Base-by-base conservation (phyloP, 2,888 invertebrate species). In the Drosophila dives region DNA sequence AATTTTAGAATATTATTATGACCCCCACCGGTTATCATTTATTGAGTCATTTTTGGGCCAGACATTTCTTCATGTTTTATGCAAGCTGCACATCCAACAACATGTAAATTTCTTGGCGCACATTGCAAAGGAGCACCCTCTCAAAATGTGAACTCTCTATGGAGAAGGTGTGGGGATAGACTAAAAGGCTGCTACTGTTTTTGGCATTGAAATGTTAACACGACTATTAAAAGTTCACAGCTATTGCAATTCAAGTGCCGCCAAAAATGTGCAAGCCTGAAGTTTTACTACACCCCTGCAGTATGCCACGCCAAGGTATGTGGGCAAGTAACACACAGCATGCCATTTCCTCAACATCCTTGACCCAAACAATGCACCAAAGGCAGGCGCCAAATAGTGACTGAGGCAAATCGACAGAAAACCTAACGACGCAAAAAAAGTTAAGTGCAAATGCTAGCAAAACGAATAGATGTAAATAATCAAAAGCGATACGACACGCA, bases 301-400 rank as follows among this genome's bases (percentile, higher is more conserved):
- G 26, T 26, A 26, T 12, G 26, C 23, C 36, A 34, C 29, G 50
- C 53, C 36, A 53, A 64, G 34, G 49, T n/a, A 23, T 33, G 29
- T 20, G 32, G 32, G 7, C 23, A 32, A 55, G 38, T 42, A 33
- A 53, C n/a, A 38, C 40, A 62, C 77, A 80, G 70, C 66, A 63
- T 74, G 71, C 65, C 66, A 77, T 50, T 77, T 62, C 65, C 61
- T 38, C 65, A n/a, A 29, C 56, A 66, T 83, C 89, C 83, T 83
- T 89, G 83, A 89, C 89, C 83, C 83, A 89, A 83, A 89, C 89
- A 89, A 89, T 77, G 70, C 89, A 72, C 63, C 72, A 69, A 75
- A 80, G 77, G 68, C 45, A 45, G 45, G 45, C 45, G 80, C 74
- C 80, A 71, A 70, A 26, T 29, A 53, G 17, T 20, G 51, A 20